Conservation (phyloP, 1,140 invertebrate genomes). For the Drosophila sp. region DNA sequence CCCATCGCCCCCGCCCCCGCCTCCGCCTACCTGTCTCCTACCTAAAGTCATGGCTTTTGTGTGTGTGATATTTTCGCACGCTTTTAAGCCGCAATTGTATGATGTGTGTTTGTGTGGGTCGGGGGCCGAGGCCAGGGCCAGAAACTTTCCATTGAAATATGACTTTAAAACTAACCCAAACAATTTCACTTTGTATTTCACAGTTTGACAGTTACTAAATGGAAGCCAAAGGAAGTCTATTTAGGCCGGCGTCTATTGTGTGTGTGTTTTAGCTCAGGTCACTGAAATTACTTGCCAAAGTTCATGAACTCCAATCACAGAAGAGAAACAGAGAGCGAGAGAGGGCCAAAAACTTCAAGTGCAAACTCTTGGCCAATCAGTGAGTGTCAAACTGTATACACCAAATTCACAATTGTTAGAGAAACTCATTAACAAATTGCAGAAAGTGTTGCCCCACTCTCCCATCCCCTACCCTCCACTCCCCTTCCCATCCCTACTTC, state of each 20-base stretch:
- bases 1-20: not conserved
- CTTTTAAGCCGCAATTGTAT: slow-evolving; percentile 76
- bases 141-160: slow-evolving; percentile 60
- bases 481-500: not conserved
- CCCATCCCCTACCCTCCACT: not conserved
- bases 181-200: slow-evolving; percentile 54
- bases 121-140: slow-evolving; percentile 2
- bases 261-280: slow-evolving; percentile 31
- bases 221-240: slow-evolving; percentile 43
- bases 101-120: slow-evolving; percentile 27
- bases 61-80: slow-evolving; percentile 68
- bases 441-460: slow-evolving; percentile 30
- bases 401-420: slow-evolving; percentile 24
- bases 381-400: slow-evolving; percentile 13
- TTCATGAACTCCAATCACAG: slow-evolving; percentile 57
- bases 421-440: slow-evolving; percentile 78
- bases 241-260: slow-evolving; percentile 71
- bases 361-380: slow-evolving; percentile 19
- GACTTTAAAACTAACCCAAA: slow-evolving; percentile 75
- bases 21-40: not conserved
- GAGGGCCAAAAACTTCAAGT: not conserved
- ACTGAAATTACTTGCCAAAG: slow-evolving; percentile 60
- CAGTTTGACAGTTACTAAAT: slow-evolving; percentile 61
- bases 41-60: slow-evolving; percentile 32
- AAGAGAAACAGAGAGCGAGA: slow-evolving; percentile 22